Base-by-base conservation (phyloP, 2,797 vertebrate species). In the Tinamus major region DNA sequence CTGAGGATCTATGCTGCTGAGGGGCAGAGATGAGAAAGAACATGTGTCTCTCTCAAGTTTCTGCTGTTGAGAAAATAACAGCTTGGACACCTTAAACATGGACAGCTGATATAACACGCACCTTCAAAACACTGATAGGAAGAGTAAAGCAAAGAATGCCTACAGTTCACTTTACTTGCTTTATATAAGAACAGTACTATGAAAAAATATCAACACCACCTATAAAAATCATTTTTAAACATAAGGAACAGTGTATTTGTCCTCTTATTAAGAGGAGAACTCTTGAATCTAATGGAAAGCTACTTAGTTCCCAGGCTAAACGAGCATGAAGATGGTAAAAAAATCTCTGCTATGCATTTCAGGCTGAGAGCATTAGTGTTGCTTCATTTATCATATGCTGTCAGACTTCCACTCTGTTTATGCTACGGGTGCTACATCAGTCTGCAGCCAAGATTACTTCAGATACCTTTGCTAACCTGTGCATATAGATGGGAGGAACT, bases 301-400 rank as follows among this genome's bases (percentile, higher is more conserved):
- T 58, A 64, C 62, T 77, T 67, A 74, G 75, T 64, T 90, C 75
- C 72, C 17, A 69, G 42, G n/a, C 59, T 79, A 88, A 93, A 61
- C 61, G 51, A 86, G 53, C 68, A 82, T 79, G 68, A 93, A 90
- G 71, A 49, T 55, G 29, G 68, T 39, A 90, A 85, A 82, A 92
- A 95, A 87, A 79, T 87, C 89, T 94, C 62, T 71, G 63, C 16
- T 64, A 31, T 61, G 20, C 72, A 58, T 85, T 85, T 77, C 53
- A 58, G 64, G 64, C 23, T 16, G 29, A 88, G 84, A 29, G 67
- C 87, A 86, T 58, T 91, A 88, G 62, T 15, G 29, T 74, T 63
- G 19, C 67, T 90, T 92, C 77, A 42, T 91, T 92, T 85, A 75
- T 87, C 68, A 71, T 79, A 74, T 12, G 19, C 39, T 87, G 64